A percentile compares a stretch with the other conserved stretches of the same genome.
Evolutionary conservation across 1,140 invertebrate species (phyloP).

Genomic region (Luehdorfia chinensis): DNA sequence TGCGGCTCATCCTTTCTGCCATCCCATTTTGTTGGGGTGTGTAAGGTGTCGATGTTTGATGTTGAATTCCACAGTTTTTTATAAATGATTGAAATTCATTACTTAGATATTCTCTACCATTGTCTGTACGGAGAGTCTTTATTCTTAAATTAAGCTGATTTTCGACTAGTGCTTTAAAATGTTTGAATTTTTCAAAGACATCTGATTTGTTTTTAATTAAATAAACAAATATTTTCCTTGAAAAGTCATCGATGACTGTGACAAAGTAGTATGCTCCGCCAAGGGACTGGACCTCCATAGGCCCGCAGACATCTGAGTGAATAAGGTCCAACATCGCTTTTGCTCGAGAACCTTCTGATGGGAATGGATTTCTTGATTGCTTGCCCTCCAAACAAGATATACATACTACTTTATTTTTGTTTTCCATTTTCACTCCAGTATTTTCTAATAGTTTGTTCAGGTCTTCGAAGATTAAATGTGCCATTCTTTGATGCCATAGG

Average conservation of each 20-base stretch:
- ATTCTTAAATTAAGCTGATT: slow-evolving; percentile 37
- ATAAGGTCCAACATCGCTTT: slow-evolving; percentile 30
- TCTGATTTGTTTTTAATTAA: slow-evolving; percentile 56
- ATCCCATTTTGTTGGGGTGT: slow-evolving; percentile 20
- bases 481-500: slow-evolving; percentile 32
- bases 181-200: slow-evolving; percentile 39
- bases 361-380: slow-evolving; percentile 25
- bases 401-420: slow-evolving; percentile 24
- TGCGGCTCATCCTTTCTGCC: slow-evolving; percentile 18
- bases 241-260: slow-evolving; percentile 64
- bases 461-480: slow-evolving; percentile 29
- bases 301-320: slow-evolving; percentile 65
- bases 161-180: slow-evolving; percentile 34
- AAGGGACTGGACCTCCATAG: slow-evolving; percentile 46
- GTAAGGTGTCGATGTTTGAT: slow-evolving; percentile 18
- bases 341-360: slow-evolving; percentile 22
- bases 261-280: slow-evolving; percentile 52
- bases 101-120: slow-evolving; percentile 41
- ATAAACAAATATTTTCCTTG: slow-evolving; percentile 48
- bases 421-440: slow-evolving; percentile 27
- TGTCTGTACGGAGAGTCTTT: slow-evolving; percentile 46
- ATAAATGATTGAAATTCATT: not conserved
- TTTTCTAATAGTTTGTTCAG: slow-evolving; percentile 26
- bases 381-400: slow-evolving; percentile 31
- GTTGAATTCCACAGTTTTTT: slow-evolving; percentile 19